A percentile compares a stretch with the other conserved stretches of the same genome.
Conservation (phyloP, 2,797 vertebrate species). For the Pangasius mekongensis region DNA sequence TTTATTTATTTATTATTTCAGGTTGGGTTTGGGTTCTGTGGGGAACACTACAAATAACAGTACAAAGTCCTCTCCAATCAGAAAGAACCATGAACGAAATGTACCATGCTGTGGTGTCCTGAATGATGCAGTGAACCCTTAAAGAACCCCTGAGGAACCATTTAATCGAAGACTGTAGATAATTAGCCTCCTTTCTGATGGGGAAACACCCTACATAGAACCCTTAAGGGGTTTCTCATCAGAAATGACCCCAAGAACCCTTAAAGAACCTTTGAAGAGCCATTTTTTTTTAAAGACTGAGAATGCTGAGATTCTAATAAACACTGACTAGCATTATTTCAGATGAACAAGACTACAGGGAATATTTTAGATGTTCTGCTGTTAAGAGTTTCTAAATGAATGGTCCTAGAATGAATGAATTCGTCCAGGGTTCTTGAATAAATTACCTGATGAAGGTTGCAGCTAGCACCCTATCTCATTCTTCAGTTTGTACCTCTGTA, state of each 20-base stretch:
- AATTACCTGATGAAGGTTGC: slow-evolving; percentile 2
- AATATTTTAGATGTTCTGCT: not conserved
- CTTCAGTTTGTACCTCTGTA: not conserved
- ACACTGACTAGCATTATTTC: not conserved
- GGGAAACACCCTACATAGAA: not conserved
- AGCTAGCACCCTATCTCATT: not conserved
- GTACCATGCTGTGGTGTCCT: not conserved
- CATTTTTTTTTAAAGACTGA: not conserved
- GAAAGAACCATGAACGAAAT: not conserved
- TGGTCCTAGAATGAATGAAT: not conserved
- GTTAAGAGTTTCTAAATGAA: not conserved
- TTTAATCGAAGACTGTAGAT: not conserved
- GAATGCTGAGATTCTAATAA: not conserved
- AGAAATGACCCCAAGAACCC: not conserved
- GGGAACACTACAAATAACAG: not conserved
- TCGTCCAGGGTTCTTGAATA: slow-evolving; percentile 11
- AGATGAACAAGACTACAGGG: not conserved
- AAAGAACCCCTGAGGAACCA: not conserved
- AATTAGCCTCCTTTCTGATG: not conserved
- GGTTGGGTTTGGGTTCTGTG: not conserved
- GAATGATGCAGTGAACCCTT: not conserved
- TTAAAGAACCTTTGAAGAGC: not conserved
- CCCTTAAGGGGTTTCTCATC: not conserved
- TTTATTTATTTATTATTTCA: not conserved
- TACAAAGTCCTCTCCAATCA: not conserved